Percentiles rank a stretch among this genome's conserved stretches.
Evolutionary conservation across 1,140 invertebrate species (phyloP).

Genomic region (Phthorimaea operculella): DNA sequence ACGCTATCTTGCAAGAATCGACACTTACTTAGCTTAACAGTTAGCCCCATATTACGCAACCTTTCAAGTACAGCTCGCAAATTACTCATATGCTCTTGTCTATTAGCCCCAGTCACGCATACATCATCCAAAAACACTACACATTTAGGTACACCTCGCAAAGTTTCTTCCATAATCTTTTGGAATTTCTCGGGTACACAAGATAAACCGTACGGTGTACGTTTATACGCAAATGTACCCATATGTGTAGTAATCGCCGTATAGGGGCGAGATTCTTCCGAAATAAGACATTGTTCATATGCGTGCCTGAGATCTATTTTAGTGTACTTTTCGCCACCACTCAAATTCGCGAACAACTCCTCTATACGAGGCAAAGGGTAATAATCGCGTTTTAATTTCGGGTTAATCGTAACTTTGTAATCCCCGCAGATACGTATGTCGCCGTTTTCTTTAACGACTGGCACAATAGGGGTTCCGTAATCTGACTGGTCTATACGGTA

Average conservation of each 20-base stretch:
- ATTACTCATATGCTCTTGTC: constrained; percentile 19
- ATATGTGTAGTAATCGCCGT: constrained; percentile 33
- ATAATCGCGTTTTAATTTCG: constrained; percentile 24
- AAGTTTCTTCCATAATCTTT: constrained; percentile 31
- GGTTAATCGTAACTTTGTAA: constrained; percentile 29
- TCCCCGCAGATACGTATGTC: constrained; percentile 26
- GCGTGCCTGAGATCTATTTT: constrained; percentile 30
- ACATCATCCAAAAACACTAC: constrained; percentile 34
- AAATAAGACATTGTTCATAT: constrained; percentile 26
- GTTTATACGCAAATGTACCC: constrained; percentile 28
- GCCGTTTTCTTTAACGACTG: constrained; percentile 21
- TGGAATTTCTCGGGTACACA: constrained; percentile 39
- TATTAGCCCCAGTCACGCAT: constrained; percentile 21
- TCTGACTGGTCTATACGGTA: constrained; percentile 26
- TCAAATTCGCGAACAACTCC: constrained; percentile 30
- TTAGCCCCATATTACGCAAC: constrained; percentile 19
- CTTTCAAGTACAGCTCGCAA: constrained; percentile 17
- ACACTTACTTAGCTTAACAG: constrained; percentile 29
- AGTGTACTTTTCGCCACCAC: constrained; percentile 24
- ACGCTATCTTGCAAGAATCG: constrained; percentile 33
- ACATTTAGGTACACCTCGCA: constrained; percentile 14
- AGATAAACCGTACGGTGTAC: constrained; percentile 31
- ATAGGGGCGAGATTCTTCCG: constrained; percentile 24
- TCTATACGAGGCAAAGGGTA: constrained; percentile 35
- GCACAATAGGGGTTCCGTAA: constrained; percentile 28